A percentile compares a stretch with the other conserved stretches of the same genome.
These are phyloP conservation scores for Drosophila neonasuta DNA, from an alignment of 2,888 invertebrate species.

Conservation along the genomic window DNA sequence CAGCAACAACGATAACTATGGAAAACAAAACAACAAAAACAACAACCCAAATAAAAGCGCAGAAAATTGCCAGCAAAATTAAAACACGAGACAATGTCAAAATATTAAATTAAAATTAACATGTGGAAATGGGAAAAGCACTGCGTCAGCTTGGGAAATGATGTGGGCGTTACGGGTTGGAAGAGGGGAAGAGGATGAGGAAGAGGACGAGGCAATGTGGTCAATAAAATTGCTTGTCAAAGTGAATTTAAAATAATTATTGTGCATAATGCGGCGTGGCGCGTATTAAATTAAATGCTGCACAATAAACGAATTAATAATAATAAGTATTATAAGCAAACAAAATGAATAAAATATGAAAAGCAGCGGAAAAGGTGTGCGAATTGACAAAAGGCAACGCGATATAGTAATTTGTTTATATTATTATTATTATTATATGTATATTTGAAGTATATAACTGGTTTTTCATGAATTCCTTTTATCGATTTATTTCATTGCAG, in stretches of 20 bases:
- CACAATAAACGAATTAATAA: slow-evolving; percentile 76
- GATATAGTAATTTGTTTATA: not conserved
- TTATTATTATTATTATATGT: slow-evolving; percentile 27
- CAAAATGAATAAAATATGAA: slow-evolving; percentile 25
- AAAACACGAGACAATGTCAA: slow-evolving; percentile 71
- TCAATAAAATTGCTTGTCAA: slow-evolving; percentile 66
- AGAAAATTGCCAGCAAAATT: slow-evolving; percentile 62
- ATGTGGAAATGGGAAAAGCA: slow-evolving; percentile 36
- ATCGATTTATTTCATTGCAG: slow-evolving; percentile 75
- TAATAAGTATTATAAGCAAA: slow-evolving; percentile 46
- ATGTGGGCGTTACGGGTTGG: too few relatives aligned
- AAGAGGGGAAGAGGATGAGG: not conserved
- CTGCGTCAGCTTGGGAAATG: not conserved
- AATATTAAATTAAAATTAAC: slow-evolving; percentile 75
- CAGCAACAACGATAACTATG: slow-evolving; percentile 29
- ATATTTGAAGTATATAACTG: not conserved
- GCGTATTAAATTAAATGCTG: slow-evolving; percentile 75
- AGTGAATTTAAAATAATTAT: slow-evolving; percentile 77
- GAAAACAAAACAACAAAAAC: slow-evolving; percentile 30
- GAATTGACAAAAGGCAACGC: slow-evolving; percentile 26
- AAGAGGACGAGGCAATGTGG: not conserved
- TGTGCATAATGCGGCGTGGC: slow-evolving; percentile 68
- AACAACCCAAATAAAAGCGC: slow-evolving; percentile 43
- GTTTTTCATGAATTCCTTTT: not conserved
- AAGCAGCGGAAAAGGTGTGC: slow-evolving; percentile 24